Evolutionary conservation across 2,797 vertebrate species (phyloP).

Genomic region (Manis javanica): DNA sequence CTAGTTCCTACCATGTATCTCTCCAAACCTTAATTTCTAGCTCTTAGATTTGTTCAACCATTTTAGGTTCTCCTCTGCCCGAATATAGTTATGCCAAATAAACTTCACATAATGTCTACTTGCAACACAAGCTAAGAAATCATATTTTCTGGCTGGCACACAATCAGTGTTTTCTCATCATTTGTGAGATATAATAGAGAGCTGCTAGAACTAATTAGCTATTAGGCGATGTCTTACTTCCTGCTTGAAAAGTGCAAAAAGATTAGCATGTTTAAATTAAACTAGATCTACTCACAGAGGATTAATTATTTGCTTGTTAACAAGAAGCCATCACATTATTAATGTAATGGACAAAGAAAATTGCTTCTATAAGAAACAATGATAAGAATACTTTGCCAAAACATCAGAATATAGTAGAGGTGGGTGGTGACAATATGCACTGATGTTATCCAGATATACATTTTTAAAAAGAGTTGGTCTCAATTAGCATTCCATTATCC

Average conservation of each 20-base stretch:
- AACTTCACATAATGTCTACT: background rate
- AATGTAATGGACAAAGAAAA: constrained; percentile 67
- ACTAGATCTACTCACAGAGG: constrained; percentile 18
- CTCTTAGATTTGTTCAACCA: background rate
- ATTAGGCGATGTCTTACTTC: constrained; percentile 55
- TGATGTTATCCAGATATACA: background rate
- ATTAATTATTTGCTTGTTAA: constrained; percentile 72
- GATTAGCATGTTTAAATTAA: constrained; percentile 74
- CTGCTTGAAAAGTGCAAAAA: constrained; percentile 63
- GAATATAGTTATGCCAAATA: background rate
- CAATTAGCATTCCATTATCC: constrained; percentile 51
- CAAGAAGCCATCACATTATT: constrained; percentile 61
- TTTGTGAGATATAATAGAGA: constrained; percentile 33
- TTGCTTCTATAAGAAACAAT: constrained; percentile 56
- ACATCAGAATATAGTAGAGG: background rate
- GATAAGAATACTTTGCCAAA: constrained; percentile 35
- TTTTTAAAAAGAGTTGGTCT: constrained; percentile 23
- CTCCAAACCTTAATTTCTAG: background rate
- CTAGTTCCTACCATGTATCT: background rate
- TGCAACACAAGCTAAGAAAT: background rate
- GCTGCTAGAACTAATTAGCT: constrained; percentile 59
- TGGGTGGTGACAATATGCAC: background rate
- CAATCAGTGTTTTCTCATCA: constrained; percentile 19
- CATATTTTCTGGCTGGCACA: background rate
- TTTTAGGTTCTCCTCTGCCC: background rate